Conservation (phyloP, 2,888 invertebrate genomes). For the Alentia gelatinosa region DNA sequence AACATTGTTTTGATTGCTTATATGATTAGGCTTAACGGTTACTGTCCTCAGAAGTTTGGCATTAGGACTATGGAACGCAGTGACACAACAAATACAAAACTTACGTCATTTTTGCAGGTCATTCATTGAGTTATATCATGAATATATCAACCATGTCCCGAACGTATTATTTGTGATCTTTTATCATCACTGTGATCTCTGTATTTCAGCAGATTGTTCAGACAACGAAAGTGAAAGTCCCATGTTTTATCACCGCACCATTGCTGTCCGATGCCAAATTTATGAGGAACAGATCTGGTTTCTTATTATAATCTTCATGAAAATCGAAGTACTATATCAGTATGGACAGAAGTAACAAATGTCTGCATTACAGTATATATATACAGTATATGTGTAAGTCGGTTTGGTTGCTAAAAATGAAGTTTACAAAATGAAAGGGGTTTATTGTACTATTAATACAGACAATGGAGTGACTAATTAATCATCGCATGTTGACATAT, state of each 20-base stretch:
- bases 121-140: neutral
- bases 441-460: conserved; percentile 23
- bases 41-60: conserved; percentile 6
- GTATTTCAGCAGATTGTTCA: neutral
- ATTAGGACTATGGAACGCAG: neutral
- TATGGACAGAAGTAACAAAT: neutral
- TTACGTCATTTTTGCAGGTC: neutral
- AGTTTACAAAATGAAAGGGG: neutral
- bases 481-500: conserved; percentile 29
- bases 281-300: conserved; percentile 12
- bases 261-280: neutral
- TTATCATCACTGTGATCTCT: neutral
- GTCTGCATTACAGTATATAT: neutral
- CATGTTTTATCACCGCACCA: neutral
- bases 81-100: neutral
- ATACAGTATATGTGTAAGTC: neutral
- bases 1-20: conserved; percentile 30
- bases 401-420: neutral
- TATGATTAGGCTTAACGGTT: conserved; percentile 19
- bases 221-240: conserved; percentile 19
- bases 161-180: neutral
- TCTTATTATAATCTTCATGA: neutral
- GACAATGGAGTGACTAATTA: neutral
- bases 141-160: neutral
- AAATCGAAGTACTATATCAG: neutral